These are phyloP conservation scores for Gonocerus acuteangulatus DNA, from an alignment of 2,888 invertebrate genomes.

Conservation along the genomic window DNA sequence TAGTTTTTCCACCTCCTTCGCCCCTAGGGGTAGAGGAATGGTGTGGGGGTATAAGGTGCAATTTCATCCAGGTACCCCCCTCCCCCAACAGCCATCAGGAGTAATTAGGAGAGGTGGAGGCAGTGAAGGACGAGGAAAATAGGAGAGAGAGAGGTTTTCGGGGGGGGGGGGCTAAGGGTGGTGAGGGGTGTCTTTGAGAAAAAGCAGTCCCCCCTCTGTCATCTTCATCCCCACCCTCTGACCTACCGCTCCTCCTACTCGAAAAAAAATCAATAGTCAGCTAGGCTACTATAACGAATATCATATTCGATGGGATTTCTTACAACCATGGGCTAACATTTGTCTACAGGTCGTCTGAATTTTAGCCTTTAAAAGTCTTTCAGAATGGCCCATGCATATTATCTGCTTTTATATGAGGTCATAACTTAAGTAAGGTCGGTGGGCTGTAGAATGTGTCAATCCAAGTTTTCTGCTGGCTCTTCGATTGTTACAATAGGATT, in stretches of 20 bases:
- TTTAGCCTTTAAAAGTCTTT: too few species aligned
- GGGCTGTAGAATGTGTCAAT: too few species aligned
- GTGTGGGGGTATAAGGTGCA: not conserved
- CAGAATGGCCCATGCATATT: too few species aligned
- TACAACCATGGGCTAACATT: too few species aligned
- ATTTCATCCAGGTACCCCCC: constrained; percentile 6
- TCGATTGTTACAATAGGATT: too few species aligned
- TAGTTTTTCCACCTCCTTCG: too few species aligned
- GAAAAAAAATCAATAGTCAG: constrained; percentile 18
- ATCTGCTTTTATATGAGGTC: too few species aligned
- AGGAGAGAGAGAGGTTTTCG: constrained; percentile 21
- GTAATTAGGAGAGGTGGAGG: constrained; percentile 30
- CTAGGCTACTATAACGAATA: not conserved
- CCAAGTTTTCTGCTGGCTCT: too few species aligned
- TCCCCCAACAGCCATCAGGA: constrained; percentile 3
- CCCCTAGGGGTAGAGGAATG: constrained; percentile 24
- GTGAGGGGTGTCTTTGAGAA: constrained; percentile 19
- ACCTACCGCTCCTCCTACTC: constrained; percentile 2
- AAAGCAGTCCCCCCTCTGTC: not conserved
- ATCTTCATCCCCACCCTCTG: not conserved
- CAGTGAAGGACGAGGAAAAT: constrained; percentile 33
- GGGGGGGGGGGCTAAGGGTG: constrained; percentile 11
- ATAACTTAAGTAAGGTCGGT: too few species aligned
- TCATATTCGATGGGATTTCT: too few species aligned
- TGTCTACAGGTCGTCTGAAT: too few species aligned